These are phyloP conservation scores for Paradisaea rubra DNA, from an alignment of 2,113 vertebrate genomes.

Conservation along the genomic window DNA sequence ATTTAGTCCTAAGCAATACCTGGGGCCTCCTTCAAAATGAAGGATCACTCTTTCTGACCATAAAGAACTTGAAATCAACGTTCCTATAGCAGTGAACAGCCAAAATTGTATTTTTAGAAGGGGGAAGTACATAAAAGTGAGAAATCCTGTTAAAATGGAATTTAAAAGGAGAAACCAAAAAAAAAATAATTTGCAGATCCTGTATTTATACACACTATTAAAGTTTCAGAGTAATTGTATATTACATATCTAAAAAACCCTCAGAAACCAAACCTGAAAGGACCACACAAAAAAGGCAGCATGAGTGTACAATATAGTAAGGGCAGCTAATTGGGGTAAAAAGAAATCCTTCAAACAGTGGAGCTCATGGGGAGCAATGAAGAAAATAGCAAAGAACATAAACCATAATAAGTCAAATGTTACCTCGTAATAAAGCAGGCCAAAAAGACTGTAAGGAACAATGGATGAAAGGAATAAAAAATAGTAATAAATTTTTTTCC, in stretches of 20 bases:
- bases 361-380: background rate
- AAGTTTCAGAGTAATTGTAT: conserved; percentile 10
- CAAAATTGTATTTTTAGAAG: background rate
- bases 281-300: conserved; percentile 38
- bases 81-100: background rate
- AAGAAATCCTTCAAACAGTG: background rate
- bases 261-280: background rate
- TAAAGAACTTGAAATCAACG: background rate
- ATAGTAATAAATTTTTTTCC: background rate
- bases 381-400: background rate
- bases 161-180: conserved; percentile 18
- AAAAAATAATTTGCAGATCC: background rate
- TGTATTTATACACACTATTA: background rate
- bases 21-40: background rate
- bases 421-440: background rate
- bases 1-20: background rate
- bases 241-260: background rate
- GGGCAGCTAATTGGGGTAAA: background rate
- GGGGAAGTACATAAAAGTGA: background rate
- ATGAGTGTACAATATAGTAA: background rate
- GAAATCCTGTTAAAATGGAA: conserved; percentile 26
- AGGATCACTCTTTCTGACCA: background rate
- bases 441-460: background rate
- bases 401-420: background rate
- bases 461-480: background rate